phyloP scores from a whole-genome alignment of 1,140 invertebrate species.

The Megalopta genalis region DNA sequence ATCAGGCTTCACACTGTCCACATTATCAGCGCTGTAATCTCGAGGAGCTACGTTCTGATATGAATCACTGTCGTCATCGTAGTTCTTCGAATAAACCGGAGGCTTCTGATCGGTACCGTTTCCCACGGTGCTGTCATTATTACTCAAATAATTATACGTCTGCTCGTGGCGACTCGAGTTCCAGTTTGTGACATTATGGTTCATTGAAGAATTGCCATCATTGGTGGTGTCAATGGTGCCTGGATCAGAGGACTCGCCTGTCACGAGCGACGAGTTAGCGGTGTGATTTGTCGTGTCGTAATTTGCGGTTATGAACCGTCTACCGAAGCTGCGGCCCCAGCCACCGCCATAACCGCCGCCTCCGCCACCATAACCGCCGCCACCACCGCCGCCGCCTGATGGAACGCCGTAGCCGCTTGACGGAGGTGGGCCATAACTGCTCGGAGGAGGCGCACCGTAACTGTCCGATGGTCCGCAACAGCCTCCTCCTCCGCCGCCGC shows the following conservation, averaged over 20 bases:
- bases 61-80: background rate
- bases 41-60: background rate
- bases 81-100: background rate
- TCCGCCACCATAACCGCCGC: background rate
- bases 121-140: background rate
- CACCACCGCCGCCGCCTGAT: slow-evolving; percentile 45
- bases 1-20: background rate
- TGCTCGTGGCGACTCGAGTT: background rate
- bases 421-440: slow-evolving; percentile 68
- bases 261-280: slow-evolving; percentile 8
- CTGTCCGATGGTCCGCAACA: slow-evolving; percentile 54
- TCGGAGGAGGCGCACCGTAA: slow-evolving; percentile 66
- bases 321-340: slow-evolving; percentile 76
- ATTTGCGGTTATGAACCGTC: slow-evolving; percentile 44
- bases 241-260: background rate
- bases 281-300: background rate
- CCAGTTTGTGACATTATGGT: slow-evolving; percentile 10
- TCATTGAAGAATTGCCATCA: background rate
- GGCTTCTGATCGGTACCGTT: background rate
- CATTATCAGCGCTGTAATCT: background rate
- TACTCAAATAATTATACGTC: background rate
- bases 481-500: slow-evolving; percentile 53
- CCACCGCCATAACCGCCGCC: slow-evolving; percentile 40
- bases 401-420: slow-evolving; percentile 32
- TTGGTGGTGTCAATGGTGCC: background rate